phyloP scores from a whole-genome alignment of 2,797 vertebrate species.

The Phataginus tetradactyla region DNA sequence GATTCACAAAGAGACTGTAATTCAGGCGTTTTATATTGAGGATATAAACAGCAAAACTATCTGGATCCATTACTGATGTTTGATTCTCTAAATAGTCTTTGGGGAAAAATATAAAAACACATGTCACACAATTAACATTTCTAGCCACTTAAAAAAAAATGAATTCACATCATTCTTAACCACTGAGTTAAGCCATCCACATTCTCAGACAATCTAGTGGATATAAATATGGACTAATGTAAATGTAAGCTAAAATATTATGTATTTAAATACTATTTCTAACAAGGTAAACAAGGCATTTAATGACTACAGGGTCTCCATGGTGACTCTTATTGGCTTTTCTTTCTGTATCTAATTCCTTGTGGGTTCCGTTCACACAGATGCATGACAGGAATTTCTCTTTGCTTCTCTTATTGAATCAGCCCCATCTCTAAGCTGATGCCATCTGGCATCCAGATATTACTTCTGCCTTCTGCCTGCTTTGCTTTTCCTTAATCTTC shows the following conservation, averaged over 20 bases:
- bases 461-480: constrained; percentile 78
- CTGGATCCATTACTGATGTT: background rate
- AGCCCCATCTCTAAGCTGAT: constrained; percentile 83
- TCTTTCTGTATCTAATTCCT: constrained; percentile 62
- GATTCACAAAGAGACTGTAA: background rate
- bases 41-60: constrained; percentile 4
- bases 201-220: constrained; percentile 58
- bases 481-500: constrained; percentile 32
- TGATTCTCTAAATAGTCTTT: constrained; percentile 43
- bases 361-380: constrained; percentile 51
- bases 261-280: constrained; percentile 49
- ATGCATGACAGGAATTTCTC: constrained; percentile 86
- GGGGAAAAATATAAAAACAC: constrained; percentile 36
- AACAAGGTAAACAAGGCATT: constrained; percentile 59
- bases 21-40: background rate
- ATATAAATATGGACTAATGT: constrained; percentile 55
- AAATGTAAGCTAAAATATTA: constrained; percentile 33
- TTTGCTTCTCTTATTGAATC: constrained; percentile 82
- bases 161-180: constrained; percentile 67
- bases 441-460: constrained; percentile 92
- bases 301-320: constrained; percentile 28
- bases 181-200: constrained; percentile 46
- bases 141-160: background rate
- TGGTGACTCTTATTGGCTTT: background rate
- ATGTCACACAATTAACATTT: constrained; percentile 49